Evolutionary conservation across 2,888 invertebrate species (phyloP).

Genomic region (Hyposoter didymator): DNA sequence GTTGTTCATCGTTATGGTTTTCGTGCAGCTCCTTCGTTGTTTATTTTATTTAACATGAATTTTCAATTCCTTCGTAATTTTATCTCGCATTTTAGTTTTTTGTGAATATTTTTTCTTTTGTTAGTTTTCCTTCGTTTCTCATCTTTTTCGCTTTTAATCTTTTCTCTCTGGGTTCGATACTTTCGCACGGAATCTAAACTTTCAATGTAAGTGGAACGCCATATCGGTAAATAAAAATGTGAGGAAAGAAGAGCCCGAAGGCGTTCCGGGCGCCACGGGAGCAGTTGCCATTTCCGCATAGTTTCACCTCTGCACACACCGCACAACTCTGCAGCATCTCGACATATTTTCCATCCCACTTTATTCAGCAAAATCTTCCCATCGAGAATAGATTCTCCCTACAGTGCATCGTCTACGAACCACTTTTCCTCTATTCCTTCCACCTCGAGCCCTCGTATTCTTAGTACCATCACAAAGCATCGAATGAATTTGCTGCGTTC

Average conservation of each 20-base stretch:
- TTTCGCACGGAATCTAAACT: constrained; percentile 71
- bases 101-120: neutral
- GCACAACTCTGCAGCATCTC: constrained; percentile 13
- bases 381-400: neutral
- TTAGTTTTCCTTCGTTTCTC: neutral
- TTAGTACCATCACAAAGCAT: constrained; percentile 3
- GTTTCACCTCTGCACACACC: constrained; percentile 29
- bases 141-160: constrained; percentile 5
- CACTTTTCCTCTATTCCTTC: neutral
- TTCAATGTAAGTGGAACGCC: constrained; percentile 74
- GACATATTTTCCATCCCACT: constrained; percentile 8
- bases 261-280: constrained; percentile 69
- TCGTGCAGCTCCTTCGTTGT: neutral
- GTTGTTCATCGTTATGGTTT: neutral
- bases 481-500: neutral
- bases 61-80: neutral
- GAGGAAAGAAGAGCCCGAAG: constrained; percentile 58
- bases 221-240: constrained; percentile 74
- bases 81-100: neutral
- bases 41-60: neutral
- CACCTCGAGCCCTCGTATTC: neutral
- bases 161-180: constrained; percentile 38
- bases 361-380: neutral
- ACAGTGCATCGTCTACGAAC: neutral
- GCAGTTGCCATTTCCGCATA: constrained; percentile 64